Evolutionary conservation across 2,888 invertebrate species (phyloP).

Genomic region (Hirtodrosophila alboralis): DNA sequence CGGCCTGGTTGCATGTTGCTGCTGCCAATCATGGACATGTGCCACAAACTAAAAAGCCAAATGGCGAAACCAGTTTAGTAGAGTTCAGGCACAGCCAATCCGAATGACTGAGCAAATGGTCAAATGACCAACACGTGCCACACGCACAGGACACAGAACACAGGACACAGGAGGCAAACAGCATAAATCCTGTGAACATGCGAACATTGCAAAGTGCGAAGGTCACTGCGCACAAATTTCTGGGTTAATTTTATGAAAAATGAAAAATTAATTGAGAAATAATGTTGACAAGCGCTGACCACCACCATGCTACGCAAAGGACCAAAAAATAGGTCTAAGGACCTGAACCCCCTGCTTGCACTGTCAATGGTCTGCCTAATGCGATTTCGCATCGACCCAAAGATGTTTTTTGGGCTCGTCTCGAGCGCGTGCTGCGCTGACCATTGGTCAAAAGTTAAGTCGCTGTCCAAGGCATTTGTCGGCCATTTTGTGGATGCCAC

Average conservation of each 20-base stretch:
- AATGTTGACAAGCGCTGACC: conserved; percentile 82
- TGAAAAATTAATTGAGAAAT: conserved; percentile 83
- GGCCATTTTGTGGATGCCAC: conserved; percentile 73
- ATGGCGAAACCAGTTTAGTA: conserved; percentile 43
- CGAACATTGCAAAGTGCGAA: conserved; percentile 68
- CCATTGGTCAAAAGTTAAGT: conserved; percentile 83
- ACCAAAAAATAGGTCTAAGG: conserved; percentile 3
- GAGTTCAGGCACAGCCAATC: conserved; percentile 18
- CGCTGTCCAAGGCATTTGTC: conserved; percentile 36
- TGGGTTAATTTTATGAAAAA: conserved; percentile 82
- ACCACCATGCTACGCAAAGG: conserved; percentile 45
- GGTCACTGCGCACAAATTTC: conserved; percentile 77
- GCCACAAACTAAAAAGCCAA: conserved; percentile 26
- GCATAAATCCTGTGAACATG: conserved; percentile 45
- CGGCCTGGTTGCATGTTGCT: conserved; percentile 7
- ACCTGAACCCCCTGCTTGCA: conserved; percentile 66
- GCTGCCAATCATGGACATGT: conserved; percentile 17
- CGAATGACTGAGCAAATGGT: conserved; percentile 38
- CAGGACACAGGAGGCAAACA: conserved; percentile 4
- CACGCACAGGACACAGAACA: conserved; percentile 14
- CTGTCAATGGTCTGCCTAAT: conserved; percentile 77
- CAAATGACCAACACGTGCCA: conserved; percentile 64
- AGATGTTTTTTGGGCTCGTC: conserved; percentile 44
- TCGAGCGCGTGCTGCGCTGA: conserved; percentile 73
- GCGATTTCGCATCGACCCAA: conserved; percentile 37